phyloP scores from a whole-genome alignment of 1,140 invertebrate species.

The Trypoxylus dichotomus region DNA sequence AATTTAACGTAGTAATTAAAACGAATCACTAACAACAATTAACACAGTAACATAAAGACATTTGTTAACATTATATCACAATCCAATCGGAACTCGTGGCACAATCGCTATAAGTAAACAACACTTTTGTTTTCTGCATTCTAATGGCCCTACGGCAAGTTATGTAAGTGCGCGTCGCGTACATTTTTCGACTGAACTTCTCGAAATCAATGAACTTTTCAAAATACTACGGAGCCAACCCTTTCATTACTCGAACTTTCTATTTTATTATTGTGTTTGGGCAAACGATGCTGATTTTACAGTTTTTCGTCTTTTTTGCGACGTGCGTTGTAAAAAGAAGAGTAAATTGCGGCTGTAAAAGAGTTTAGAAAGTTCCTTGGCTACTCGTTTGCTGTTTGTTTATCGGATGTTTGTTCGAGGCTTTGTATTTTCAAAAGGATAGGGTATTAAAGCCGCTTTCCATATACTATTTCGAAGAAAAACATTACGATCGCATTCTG shows the following conservation, averaged over 20 bases:
- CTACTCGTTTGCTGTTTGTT: slow-evolving; percentile 2
- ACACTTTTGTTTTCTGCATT: neutral
- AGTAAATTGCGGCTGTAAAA: slow-evolving; percentile 17
- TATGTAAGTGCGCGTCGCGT: neutral
- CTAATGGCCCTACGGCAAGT: neutral
- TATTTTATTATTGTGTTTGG: slow-evolving; percentile 23
- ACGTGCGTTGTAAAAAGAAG: slow-evolving; percentile 21
- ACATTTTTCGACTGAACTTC: slow-evolving; percentile 11
- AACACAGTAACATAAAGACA: too few species aligned
- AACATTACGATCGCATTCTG: too few species aligned
- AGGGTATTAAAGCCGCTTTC: too few species aligned
- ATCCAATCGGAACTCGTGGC: too few species aligned
- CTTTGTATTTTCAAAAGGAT: neutral
- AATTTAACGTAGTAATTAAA: too few species aligned
- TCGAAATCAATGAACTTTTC: slow-evolving; percentile 16
- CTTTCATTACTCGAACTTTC: slow-evolving; percentile 22
- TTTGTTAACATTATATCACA: too few species aligned
- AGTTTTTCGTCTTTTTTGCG: slow-evolving; percentile 17
- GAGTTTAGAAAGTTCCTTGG: neutral
- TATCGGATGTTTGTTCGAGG: slow-evolving; percentile 7
- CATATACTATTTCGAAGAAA: too few species aligned
- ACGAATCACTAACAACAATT: too few species aligned
- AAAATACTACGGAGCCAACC: slow-evolving; percentile 11
- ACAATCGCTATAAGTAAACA: neutral
- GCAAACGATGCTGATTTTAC: slow-evolving; percentile 23